phyloP scores from a whole-genome alignment of 2,888 invertebrate species.

The Phaonia tiefii region DNA sequence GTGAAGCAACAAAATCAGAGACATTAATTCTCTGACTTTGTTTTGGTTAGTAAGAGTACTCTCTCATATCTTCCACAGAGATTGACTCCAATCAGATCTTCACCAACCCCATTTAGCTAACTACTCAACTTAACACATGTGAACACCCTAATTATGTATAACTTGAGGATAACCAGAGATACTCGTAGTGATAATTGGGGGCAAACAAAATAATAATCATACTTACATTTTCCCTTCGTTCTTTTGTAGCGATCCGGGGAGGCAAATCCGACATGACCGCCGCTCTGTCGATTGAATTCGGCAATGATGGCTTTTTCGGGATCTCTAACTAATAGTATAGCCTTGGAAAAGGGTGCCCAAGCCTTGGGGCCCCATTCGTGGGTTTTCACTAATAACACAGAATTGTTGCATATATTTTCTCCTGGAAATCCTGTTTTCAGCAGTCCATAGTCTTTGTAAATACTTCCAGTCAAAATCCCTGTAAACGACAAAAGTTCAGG shows the following conservation, averaged over 20 bases:
- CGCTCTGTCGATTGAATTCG: constrained; percentile 90
- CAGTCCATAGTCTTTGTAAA: constrained; percentile 90
- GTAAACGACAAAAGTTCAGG: constrained; percentile 66
- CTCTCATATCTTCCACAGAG: no score
- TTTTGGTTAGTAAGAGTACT: no score
- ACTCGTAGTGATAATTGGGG: no score
- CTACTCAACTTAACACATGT: no score
- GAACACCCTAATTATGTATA: no score
- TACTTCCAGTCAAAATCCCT: constrained; percentile 89
- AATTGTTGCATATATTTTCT: constrained; percentile 88
- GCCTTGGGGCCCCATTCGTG: constrained; percentile 87
- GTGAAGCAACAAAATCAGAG: no score
- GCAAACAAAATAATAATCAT: no score
- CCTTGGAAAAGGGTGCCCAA: constrained; percentile 84
- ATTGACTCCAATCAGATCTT: no score
- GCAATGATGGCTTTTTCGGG: constrained; percentile 86
- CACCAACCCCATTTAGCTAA: no score
- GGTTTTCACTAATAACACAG: constrained; percentile 89
- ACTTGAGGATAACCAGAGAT: no score
- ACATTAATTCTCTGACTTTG: no score
- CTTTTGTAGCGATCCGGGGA: constrained; percentile 85
- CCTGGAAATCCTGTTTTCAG: constrained; percentile 90
- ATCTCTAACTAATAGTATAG: constrained; percentile 86
- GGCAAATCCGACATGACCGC: constrained; percentile 90
- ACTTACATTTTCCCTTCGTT: constrained; percentile 84